Conservation (phyloP, 2,888 invertebrate species). For the Scaptomyza parva region DNA sequence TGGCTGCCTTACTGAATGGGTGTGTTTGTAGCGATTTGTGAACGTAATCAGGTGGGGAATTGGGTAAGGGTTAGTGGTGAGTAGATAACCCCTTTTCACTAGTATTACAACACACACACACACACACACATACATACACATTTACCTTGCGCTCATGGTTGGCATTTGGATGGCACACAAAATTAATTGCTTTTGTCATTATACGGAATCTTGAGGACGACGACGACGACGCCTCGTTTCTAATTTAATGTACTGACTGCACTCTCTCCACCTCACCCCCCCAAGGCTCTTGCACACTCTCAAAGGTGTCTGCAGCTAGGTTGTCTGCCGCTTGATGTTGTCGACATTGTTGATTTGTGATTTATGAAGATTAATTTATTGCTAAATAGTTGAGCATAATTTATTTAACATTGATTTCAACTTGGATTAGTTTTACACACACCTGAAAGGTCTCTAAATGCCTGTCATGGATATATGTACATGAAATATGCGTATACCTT, state of each 20-base stretch:
- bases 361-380: slow-evolving; percentile 84
- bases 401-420: slow-evolving; percentile 81
- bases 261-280: slow-evolving; percentile 15
- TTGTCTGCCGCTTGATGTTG: slow-evolving; percentile 44
- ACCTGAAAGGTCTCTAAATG: slow-evolving; percentile 34
- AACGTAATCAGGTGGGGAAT: slow-evolving; percentile 75
- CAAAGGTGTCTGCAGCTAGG: slow-evolving; percentile 3
- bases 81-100: slow-evolving; percentile 19
- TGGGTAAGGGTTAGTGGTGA: slow-evolving; percentile 18
- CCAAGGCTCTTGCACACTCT: slow-evolving; percentile 2
- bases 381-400: slow-evolving; percentile 79
- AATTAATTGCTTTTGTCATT: slow-evolving; percentile 85
- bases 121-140: slow-evolving; percentile 5
- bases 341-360: slow-evolving; percentile 80
- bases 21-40: slow-evolving; percentile 77
- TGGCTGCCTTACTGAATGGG: slow-evolving; percentile 36
- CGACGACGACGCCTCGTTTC: slow-evolving; percentile 77
- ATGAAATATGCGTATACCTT: not conserved
- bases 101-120: too few species aligned
- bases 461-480: slow-evolving; percentile 36
- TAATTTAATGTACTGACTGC: slow-evolving; percentile 74
- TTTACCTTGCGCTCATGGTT: slow-evolving; percentile 62
- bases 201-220: slow-evolving; percentile 83
- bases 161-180: slow-evolving; percentile 76
- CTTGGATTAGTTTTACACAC: slow-evolving; percentile 60